phyloP scores from a whole-genome alignment of 2,113 vertebrate species.

The Artemisiospiza belli region DNA sequence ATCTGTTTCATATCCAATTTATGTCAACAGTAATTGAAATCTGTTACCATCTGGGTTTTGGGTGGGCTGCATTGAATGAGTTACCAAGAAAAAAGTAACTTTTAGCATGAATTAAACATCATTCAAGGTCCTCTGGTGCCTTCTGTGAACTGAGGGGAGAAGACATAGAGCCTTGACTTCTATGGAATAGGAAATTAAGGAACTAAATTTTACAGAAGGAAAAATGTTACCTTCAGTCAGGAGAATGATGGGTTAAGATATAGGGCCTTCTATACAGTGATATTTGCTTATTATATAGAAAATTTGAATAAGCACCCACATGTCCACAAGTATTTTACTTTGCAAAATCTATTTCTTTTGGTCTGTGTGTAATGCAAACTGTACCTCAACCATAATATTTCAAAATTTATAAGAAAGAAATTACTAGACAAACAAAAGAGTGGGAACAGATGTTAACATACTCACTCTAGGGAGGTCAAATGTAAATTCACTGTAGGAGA shows the following conservation, averaged over 20 bases:
- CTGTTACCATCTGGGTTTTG: background rate
- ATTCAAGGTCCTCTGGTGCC: background rate
- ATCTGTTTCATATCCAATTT: slow-evolving; percentile 26
- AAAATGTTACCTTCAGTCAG: background rate
- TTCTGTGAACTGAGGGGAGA: background rate
- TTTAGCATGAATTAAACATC: background rate
- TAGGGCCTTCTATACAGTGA: background rate
- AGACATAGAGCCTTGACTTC: background rate
- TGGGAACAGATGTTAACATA: background rate
- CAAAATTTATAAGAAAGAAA: background rate
- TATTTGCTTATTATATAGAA: background rate
- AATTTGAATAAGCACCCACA: background rate
- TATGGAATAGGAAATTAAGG: background rate
- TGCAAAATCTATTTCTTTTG: background rate
- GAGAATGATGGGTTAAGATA: background rate
- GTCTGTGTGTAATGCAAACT: background rate
- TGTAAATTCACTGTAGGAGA: background rate
- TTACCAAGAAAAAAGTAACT: background rate
- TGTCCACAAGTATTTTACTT: background rate
- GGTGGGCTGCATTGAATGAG: background rate
- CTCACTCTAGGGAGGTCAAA: background rate
- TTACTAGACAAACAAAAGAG: background rate
- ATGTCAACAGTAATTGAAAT: background rate
- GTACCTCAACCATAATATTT: background rate
- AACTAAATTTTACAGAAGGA: background rate